Percentiles rank a stretch among this genome's conserved stretches.
phyloP scores from a whole-genome alignment of 2,797 vertebrate species.

The Hypotaenidia philippensis region DNA sequence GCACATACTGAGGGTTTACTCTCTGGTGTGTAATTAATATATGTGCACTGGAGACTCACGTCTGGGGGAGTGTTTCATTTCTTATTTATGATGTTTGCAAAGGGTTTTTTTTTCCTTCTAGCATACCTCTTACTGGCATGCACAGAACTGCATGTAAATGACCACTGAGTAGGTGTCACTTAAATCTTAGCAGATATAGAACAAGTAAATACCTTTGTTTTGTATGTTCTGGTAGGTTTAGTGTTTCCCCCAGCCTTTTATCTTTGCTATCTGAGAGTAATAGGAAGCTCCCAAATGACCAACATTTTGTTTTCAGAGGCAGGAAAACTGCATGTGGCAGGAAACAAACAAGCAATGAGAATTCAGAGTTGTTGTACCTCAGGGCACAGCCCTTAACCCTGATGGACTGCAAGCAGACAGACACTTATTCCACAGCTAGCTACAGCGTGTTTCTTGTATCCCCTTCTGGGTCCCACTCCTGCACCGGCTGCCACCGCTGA shows the following conservation, averaged over 20 bases:
- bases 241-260: constrained; percentile 41
- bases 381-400: background rate
- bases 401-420: background rate
- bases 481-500: background rate
- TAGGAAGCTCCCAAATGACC: constrained; percentile 47
- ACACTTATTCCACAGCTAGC: background rate
- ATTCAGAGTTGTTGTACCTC: background rate
- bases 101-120: background rate
- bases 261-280: constrained; percentile 54
- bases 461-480: background rate
- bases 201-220: constrained; percentile 56
- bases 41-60: constrained; percentile 49
- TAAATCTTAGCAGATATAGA: constrained; percentile 66
- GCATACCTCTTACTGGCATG: constrained; percentile 13
- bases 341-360: constrained; percentile 44
- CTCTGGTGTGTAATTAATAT: constrained; percentile 71
- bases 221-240: constrained; percentile 26
- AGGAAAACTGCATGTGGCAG: constrained; percentile 22
- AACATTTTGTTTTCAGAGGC: constrained; percentile 45
- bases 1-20: constrained; percentile 52
- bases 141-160: constrained; percentile 47
- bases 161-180: constrained; percentile 62
- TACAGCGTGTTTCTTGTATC: background rate
- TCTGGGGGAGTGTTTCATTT: constrained; percentile 75
- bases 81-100: constrained; percentile 70